Conservation (phyloP, 64 coral and sea anemone species). For the Hydrozoanthus tunicans region DNA sequence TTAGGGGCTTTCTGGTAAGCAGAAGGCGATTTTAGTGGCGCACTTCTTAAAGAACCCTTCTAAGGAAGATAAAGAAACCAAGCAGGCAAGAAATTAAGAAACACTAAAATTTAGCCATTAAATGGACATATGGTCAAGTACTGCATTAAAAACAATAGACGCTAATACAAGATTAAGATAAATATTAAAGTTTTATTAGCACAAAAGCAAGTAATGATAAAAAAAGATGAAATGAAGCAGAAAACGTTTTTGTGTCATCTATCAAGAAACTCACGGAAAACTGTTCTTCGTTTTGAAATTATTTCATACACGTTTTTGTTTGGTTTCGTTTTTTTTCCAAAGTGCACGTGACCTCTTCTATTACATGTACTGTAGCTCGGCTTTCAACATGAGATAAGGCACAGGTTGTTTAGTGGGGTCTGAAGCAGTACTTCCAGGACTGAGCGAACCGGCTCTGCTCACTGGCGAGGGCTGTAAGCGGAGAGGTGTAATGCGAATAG, state of each 20-base stretch:
- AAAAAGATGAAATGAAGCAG: background rate
- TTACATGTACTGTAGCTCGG: slow-evolving; percentile 54
- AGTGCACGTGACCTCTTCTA: background rate
- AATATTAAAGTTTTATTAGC: slow-evolving; percentile 29
- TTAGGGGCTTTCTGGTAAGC: slow-evolving; percentile 39
- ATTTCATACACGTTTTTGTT: background rate
- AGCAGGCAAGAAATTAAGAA: slow-evolving; percentile 45
- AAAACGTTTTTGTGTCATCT: background rate
- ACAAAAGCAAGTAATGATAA: slow-evolving; percentile 24
- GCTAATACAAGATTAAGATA: slow-evolving; percentile 18
- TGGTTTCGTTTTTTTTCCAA: background rate
- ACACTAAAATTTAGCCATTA: slow-evolving; percentile 25
- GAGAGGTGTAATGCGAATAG: slow-evolving; percentile 31
- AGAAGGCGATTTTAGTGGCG: background rate
- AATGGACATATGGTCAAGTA: slow-evolving; percentile 26
- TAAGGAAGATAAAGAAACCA: slow-evolving; percentile 46
- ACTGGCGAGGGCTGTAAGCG: slow-evolving; percentile 17
- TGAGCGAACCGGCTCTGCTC: slow-evolving; percentile 5
- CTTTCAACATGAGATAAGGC: slow-evolving; percentile 48
- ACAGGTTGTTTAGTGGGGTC: slow-evolving; percentile 28
- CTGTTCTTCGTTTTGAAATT: background rate
- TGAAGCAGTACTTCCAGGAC: slow-evolving; percentile 6
- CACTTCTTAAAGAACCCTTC: slow-evolving; percentile 37
- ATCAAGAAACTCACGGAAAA: slow-evolving; percentile 17
- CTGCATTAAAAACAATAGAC: slow-evolving; percentile 26